Base-by-base conservation (phyloP, 2,113 vertebrate genomes). In the Acanthochromis polyacanthus region DNA sequence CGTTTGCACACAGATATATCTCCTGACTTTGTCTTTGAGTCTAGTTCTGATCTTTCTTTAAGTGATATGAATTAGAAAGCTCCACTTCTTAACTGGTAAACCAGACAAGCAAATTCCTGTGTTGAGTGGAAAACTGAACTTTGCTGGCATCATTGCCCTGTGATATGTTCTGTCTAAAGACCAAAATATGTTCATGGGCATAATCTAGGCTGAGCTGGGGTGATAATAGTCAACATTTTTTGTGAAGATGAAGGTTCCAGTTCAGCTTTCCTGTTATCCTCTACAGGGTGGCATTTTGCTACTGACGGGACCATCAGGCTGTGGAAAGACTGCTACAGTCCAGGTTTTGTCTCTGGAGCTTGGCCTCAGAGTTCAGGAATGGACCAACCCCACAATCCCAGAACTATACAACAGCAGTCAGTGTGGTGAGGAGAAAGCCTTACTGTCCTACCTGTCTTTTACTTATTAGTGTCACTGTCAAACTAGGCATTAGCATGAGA, bases 281-380 rank as follows among this genome's bases (percentile, higher is more conserved):
- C 90, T 77, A 46, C 89, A 99, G 98, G 90, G 90, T 65, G 95
- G 95, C 12, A 38, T 99, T 74, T 80, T 99, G 77, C 87, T 99
- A 72, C 88, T 99, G 50, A 98, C 95, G 1, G 98, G 98, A 57
- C 97, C 97, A 22, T 91, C 98, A 7, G 98, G 98, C 62, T 97
- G 96, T 90, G 98, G 98, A 40, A 99, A 99, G 89, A 97, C 97
- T 1, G 93, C 96, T 56, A 98, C 97, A 50, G 22, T 99, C 83
- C 94, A 90, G 59, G 94, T 98, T 79, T 57, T 99, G 56, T 93
- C 93, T 50, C 92, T 81, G 82, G 96, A 98, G 30, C 88, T 95
- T 81, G 93, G 91, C 16, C 71, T 96, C 84, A 93, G 95, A 36
- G 78, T 98, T 46, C 98, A 98, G 77, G 97, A 99, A 71, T 99